A percentile compares a stretch with the other conserved stretches of the same genome.
Evolutionary conservation across 2,888 invertebrate species (phyloP).

Genomic region (Acanthosepion esculentum): DNA sequence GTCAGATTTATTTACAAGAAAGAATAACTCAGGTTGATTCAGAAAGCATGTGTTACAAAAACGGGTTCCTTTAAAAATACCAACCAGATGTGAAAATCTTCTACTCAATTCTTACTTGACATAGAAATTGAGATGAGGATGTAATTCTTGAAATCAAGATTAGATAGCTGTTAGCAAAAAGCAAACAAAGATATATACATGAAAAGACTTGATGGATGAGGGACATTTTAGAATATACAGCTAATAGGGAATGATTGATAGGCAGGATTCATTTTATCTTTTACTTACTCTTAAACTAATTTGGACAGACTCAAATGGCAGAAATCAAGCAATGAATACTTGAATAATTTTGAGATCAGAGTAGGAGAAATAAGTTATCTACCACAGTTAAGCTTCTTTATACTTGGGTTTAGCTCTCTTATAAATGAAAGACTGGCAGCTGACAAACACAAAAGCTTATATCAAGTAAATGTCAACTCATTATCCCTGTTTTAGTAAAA

Average conservation of each 20-base stretch:
- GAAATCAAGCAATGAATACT: not conserved
- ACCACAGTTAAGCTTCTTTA: not conserved
- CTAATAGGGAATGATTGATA: not conserved
- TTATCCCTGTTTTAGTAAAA: no score
- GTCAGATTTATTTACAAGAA: not conserved
- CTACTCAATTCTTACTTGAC: not conserved
- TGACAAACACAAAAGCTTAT: not conserved
- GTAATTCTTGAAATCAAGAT: not conserved
- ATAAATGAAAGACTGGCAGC: not conserved
- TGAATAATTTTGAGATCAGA: not conserved
- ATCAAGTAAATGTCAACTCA: no score
- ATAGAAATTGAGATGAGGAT: not conserved
- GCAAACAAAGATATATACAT: not conserved
- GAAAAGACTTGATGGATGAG: not conserved
- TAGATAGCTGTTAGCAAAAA: not conserved
- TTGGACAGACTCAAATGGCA: not conserved
- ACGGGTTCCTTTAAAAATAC: not conserved
- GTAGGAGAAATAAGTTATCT: not conserved
- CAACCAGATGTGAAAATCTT: not conserved
- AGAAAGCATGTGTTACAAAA: not conserved
- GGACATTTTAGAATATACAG: not conserved
- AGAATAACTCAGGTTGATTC: not conserved
- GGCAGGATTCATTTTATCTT: not conserved
- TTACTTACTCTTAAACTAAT: not conserved
- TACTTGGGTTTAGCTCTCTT: not conserved